These are phyloP conservation scores for Enteromius unitaeniatus DNA, from an alignment of 2,797 vertebrate genomes.

Conservation along the genomic window DNA sequence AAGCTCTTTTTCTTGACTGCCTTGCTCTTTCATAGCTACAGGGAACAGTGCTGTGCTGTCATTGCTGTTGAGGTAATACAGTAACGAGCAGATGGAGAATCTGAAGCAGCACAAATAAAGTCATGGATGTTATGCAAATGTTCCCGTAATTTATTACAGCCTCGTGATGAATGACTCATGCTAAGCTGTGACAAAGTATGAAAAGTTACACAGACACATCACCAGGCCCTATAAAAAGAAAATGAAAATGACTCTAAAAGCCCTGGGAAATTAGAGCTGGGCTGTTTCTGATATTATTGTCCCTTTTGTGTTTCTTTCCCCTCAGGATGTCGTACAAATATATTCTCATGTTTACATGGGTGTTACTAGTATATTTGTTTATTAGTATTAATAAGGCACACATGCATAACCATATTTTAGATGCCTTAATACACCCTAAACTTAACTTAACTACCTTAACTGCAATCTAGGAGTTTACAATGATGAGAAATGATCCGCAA, in stretches of 20 bases:
- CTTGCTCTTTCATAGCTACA: neutral
- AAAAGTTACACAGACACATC: neutral
- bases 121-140: slow-evolving; percentile 9
- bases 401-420: neutral
- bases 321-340: neutral
- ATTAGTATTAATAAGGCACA: neutral
- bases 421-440: neutral
- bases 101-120: neutral
- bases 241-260: neutral
- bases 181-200: slow-evolving; percentile 7
- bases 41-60: neutral
- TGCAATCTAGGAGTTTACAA: neutral
- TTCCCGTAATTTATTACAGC: neutral
- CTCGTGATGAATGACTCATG: slow-evolving; percentile 16
- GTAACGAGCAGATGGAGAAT: neutral
- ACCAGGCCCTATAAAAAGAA: neutral
- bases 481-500: neutral
- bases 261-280: neutral
- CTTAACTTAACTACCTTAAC: neutral
- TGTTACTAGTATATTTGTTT: neutral
- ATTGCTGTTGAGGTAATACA: neutral
- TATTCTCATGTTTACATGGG: neutral
- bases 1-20: neutral
- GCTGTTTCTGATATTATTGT: neutral
- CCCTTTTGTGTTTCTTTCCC: neutral